Evolutionary conservation across 1,140 invertebrate genomes (phyloP), one percentile per base, ranked within the genome.

Genomic region (Prorops nasuta): DNA sequence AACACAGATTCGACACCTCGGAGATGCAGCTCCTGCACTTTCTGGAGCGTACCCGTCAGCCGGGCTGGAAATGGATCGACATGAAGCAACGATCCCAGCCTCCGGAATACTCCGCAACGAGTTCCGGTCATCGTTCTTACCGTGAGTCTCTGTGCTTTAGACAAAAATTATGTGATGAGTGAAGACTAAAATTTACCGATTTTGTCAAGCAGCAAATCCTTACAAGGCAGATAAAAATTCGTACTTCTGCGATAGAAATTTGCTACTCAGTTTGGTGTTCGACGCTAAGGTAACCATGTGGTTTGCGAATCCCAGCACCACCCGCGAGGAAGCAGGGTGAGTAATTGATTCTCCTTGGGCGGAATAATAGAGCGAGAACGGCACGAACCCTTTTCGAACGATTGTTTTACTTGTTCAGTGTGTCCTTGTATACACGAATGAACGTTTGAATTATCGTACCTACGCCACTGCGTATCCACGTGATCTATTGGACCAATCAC

Each of bases 251-350:
- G 92, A 96, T 69, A 85, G 91, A 53, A 85, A 88, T 59, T 76
- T 96, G 16, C 84, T 96, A 63, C 84, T 88, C 61, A 88, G 87
- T 39, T 73, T 95, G 20, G 86, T 94, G 0, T 92, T 89, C 60
- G 93, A 96, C 74, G 92, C 92, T 1, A 85, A 88, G 63, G 87
- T 88, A 58, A 94, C 91, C 9, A 82, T 87, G 56, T 90, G 89
- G 84, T 94, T 93, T 68, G 84, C 85, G 61, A 84, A 88, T 63
- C 86, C 82, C 34, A 83, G 81, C 43, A 83, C 82, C 20, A 83
- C 81, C 6, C 85, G 85, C 51, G 86, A 89, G 54, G 87, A 87
- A 52, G 84, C 84, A 66, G 83, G 81, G 86, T 87, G 80, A 84
- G 81, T 50, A 53, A 42, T 43, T 43, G 34, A 28, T 54, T 8